Evolutionary conservation across 2,113 vertebrate genomes (phyloP), one percentile per base, ranked within the genome.

Genomic region (Mirza zaza): DNA sequence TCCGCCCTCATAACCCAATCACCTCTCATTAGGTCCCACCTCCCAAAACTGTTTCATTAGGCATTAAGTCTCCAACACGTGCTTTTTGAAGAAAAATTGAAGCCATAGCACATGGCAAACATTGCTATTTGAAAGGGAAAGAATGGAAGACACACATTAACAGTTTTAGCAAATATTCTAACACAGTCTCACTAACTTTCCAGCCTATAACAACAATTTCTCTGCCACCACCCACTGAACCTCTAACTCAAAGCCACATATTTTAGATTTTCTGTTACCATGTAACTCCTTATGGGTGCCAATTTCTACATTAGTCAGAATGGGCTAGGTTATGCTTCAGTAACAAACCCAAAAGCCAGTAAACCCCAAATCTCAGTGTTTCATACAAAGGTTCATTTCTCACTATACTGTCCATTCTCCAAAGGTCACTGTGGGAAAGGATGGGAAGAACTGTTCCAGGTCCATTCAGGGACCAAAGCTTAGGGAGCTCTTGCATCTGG

Each of bases 111-210:
- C 13, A 65, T 25, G 34, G 55, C 59, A 73, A 96, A 89, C 57
- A 86, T 86, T 68, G 23, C 8, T 70, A 73, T 55, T 85, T 70
- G 79, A 76, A 89, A 71, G 48, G 36, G 13, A 9, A 89, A 59
- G 21, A 95, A 67, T 85, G 42, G 5, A 36, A 93, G 42, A 75
- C 52, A 70, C 89, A 88, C 17, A 65, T 25, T 36, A 94, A 87
- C 48, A 67, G 18, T 84, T 87, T 93, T 80, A 89, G 32, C 70
- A 92, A 92, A 82, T 95, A 48, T 85, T 89, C 93, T 88, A 76
- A 63, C 13, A 80, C 55, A 87, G 12, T n/a, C 65, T 48, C 79
- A 36, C 39, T 17, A 73, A 48, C 91, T 91, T 80, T 77, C 34
- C 14, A 79, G 59, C 15, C 79, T 71, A 52, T 65, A 17, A 77